These are phyloP conservation scores for Agonopterix subpropinquella DNA, from an alignment of 2,888 invertebrate species.

Conservation along the genomic window DNA sequence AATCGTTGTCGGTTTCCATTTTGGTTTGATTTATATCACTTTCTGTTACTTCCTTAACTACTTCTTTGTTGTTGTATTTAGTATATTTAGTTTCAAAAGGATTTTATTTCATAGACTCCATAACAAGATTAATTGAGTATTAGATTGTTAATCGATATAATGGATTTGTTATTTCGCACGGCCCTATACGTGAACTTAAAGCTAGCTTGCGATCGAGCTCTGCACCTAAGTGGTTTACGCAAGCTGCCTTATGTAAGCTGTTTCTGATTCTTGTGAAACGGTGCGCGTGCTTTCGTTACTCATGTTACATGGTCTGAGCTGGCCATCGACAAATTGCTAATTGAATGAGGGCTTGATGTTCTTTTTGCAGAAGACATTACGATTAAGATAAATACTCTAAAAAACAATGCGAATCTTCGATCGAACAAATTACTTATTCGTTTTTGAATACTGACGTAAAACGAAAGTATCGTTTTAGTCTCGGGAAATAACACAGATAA, in stretches of 20 bases:
- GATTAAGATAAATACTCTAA: too few relatives aligned
- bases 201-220: constrained; percentile 48
- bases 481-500: constrained; percentile 34
- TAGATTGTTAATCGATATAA: constrained; percentile 26
- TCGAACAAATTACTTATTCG: background rate
- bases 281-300: constrained; percentile 50
- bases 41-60: constrained; percentile 12
- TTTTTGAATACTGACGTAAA: background rate
- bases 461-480: background rate
- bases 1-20: constrained; percentile 45
- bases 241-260: constrained; percentile 65
- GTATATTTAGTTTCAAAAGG: background rate
- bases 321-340: constrained; percentile 42
- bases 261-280: constrained; percentile 63
- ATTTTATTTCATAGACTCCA: constrained; percentile 3
- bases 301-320: constrained; percentile 32
- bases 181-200: constrained; percentile 55
- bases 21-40: constrained; percentile 24
- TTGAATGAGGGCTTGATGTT: constrained; percentile 36
- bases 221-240: constrained; percentile 63
- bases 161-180: constrained; percentile 50
- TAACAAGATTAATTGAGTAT: constrained; percentile 21
- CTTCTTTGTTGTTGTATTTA: constrained; percentile 1
- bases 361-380: constrained; percentile 19
- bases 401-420: background rate